These are phyloP conservation scores for Lucifuga dentata DNA, from an alignment of 2,113 vertebrate genomes.

Conservation along the genomic window DNA sequence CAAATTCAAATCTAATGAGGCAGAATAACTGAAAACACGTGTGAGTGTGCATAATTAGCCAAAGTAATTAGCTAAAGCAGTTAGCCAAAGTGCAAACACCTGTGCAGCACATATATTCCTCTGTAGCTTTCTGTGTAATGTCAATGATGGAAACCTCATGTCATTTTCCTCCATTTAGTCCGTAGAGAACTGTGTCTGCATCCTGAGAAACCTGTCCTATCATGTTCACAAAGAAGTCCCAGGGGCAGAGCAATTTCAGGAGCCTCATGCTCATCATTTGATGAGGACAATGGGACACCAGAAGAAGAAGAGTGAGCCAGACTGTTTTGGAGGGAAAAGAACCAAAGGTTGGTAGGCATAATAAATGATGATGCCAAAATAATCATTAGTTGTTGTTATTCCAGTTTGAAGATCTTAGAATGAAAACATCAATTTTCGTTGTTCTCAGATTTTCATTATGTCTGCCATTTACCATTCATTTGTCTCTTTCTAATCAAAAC, in stretches of 20 bases:
- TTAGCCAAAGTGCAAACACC: neutral
- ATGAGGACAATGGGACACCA: conserved; percentile 81
- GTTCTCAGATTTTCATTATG: too few species aligned
- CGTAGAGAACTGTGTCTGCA: conserved; percentile 98
- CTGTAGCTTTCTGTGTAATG: neutral
- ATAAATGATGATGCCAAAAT: neutral
- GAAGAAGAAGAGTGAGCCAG: conserved; percentile 91
- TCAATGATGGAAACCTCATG: conserved; percentile 20
- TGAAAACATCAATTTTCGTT: too few species aligned
- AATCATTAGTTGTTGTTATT: conserved; percentile 4
- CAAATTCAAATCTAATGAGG: too few species aligned
- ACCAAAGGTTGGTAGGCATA: conserved; percentile 87
- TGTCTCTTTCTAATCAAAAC: too few species aligned
- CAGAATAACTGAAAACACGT: too few species aligned
- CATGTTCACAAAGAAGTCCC: conserved; percentile 98
- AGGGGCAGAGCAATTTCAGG: conserved; percentile 90
- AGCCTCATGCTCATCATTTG: conserved; percentile 80
- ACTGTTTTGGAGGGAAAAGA: conserved; percentile 92
- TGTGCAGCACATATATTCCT: neutral
- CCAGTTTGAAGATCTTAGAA: too few species aligned
- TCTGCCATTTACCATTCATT: too few species aligned
- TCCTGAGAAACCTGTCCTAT: conserved; percentile 96
- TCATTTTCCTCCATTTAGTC: conserved; percentile 81
- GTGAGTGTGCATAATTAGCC: too few species aligned
- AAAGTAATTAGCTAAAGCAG: neutral